A percentile compares a stretch with the other conserved stretches of the same genome.
phyloP scores from a whole-genome alignment of 2,113 vertebrate species.

The Sclerurus mexicanus region DNA sequence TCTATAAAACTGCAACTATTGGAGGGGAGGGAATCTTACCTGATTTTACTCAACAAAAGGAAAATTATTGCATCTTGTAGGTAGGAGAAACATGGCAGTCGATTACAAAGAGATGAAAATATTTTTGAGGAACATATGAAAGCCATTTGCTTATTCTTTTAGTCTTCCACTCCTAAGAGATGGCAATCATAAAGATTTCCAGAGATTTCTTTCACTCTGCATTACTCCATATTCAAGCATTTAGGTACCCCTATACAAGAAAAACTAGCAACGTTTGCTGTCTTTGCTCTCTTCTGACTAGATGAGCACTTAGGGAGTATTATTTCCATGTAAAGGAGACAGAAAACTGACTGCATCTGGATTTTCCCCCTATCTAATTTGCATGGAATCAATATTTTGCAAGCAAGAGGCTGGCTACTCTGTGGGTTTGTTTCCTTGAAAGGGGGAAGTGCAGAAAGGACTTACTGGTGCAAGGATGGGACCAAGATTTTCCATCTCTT shows the following conservation, averaged over 20 bases:
- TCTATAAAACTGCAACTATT: background rate
- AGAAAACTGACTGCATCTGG: conserved; percentile 38
- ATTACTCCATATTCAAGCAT: conserved; percentile 2
- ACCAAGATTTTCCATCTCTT: background rate
- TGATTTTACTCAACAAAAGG: background rate
- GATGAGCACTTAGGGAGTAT: conserved; percentile 16
- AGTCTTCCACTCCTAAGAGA: conserved; percentile 24
- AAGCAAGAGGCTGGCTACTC: conserved; percentile 15
- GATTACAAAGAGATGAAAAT: background rate
- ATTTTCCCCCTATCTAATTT: conserved; percentile 22
- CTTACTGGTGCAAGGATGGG: background rate
- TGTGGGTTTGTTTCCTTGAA: background rate
- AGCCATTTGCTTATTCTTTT: conserved; percentile 15
- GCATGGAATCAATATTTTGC: conserved; percentile 61
- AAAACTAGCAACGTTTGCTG: background rate
- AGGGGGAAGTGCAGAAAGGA: background rate
- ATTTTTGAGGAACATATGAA: conserved; percentile 38
- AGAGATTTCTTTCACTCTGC: background rate
- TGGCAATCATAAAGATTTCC: conserved; percentile 29
- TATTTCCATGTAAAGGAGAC: conserved; percentile 20
- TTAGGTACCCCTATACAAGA: conserved; percentile 10
- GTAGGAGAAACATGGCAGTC: background rate
- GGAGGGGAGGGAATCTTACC: background rate
- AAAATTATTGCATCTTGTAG: background rate
- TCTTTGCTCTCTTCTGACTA: conserved; percentile 13